Evolutionary conservation across 2,888 invertebrate genomes (phyloP), one percentile per base, ranked within the genome.

Genomic region (Fragum sueziense): DNA sequence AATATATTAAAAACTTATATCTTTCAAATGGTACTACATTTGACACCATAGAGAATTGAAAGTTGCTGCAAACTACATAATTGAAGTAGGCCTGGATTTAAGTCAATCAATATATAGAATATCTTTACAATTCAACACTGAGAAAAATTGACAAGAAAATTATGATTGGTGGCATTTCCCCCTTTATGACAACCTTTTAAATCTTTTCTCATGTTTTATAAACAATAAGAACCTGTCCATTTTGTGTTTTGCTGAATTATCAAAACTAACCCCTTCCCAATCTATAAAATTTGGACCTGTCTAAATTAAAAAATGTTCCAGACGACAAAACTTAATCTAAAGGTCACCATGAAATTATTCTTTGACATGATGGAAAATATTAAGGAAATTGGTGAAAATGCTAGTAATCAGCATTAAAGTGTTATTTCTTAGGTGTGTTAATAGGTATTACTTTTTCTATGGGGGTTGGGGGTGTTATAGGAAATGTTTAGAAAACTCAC

Each of bases 401-500:
- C n/a, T n/a, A n/a, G n/a, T n/a, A n/a, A n/a, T n/a, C n/a, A n/a
- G n/a, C n/a, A n/a, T n/a, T n/a, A n/a, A n/a, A n/a, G n/a, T n/a
- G n/a, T n/a, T n/a, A n/a, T n/a, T n/a, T n/a, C n/a, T n/a, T n/a
- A n/a, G n/a, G n/a, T n/a, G n/a, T n/a, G n/a, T n/a, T n/a, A n/a
- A n/a, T n/a, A n/a, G n/a, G n/a, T n/a, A n/a, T n/a, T n/a, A n/a
- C n/a, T n/a, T n/a, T n/a, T n/a, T n/a, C n/a, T n/a, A n/a, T n/a
- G n/a, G n/a, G n/a, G n/a, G n/a, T n/a, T n/a, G n/a, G n/a, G n/a
- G n/a, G n/a, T n/a, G n/a, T n/a, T n/a, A n/a, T n/a, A n/a, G n/a
- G n/a, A n/a, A n/a, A n/a, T n/a, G n/a, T 37, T 20, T 20, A 22
- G n/a, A 17, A 52, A 20, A 52, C 59, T 34, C 65, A 80, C 80